Percentiles rank a stretch among this genome's conserved stretches.
phyloP scores from a whole-genome alignment of 2,888 invertebrate genomes.

The Trichopria drosophilae region DNA sequence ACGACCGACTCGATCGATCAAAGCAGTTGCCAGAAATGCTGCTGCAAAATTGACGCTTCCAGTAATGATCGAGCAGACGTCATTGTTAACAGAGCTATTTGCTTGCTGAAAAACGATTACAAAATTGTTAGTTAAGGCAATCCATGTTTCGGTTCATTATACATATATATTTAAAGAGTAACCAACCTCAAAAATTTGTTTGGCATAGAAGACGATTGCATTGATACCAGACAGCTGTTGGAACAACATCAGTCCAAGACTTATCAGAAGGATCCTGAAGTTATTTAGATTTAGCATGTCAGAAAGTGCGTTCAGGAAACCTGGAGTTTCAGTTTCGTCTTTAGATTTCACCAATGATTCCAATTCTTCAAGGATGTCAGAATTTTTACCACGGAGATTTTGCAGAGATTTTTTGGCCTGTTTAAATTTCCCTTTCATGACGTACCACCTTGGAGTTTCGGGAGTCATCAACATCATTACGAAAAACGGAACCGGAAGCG shows the following conservation, averaged over 20 bases:
- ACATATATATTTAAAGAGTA: constrained; percentile 1
- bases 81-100: constrained; percentile 77
- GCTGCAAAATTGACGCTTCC: constrained; percentile 87
- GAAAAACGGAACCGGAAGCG: constrained; percentile 77
- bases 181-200: constrained; percentile 73
- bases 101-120: constrained; percentile 64
- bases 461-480: constrained; percentile 81
- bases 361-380: constrained; percentile 78
- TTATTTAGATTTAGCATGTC: constrained; percentile 73
- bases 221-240: constrained; percentile 96
- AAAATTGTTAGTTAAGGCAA: neutral
- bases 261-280: constrained; percentile 77
- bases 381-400: constrained; percentile 80
- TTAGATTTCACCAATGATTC: constrained; percentile 74
- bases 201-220: constrained; percentile 92
- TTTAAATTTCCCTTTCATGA: constrained; percentile 75
- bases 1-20: constrained; percentile 88
- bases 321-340: constrained; percentile 68
- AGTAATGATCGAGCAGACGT: constrained; percentile 80
- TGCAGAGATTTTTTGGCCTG: constrained; percentile 77
- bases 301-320: constrained; percentile 64
- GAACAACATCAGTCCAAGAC: constrained; percentile 89
- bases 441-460: constrained; percentile 91
- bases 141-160: neutral
- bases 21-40: constrained; percentile 80